Evolutionary conservation across 2,113 vertebrate species (phyloP).

Genomic region (Lates calcarifer): DNA sequence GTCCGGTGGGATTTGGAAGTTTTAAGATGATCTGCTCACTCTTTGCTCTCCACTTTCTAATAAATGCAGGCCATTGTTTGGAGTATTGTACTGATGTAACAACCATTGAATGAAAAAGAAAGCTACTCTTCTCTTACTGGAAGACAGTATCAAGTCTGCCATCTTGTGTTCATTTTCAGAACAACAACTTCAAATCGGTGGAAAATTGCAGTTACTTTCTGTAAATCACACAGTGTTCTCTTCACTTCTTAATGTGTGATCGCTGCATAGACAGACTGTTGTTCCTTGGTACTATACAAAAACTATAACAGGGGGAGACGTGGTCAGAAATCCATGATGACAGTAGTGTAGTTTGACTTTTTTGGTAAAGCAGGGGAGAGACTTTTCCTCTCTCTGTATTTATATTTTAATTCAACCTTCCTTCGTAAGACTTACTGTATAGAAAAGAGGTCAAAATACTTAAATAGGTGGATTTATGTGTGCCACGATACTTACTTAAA

Average conservation of each 20-base stretch:
- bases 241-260: not conserved
- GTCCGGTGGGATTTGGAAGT: conserved; percentile 54
- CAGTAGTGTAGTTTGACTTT: not conserved
- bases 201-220: not conserved
- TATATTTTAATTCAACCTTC: not conserved
- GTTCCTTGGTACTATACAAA: not conserved
- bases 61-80: conserved; percentile 30
- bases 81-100: conserved; percentile 48
- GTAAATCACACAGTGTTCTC: not conserved
- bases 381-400: not conserved
- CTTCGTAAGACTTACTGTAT: not conserved
- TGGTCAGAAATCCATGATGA: not conserved
- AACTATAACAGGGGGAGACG: not conserved
- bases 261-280: not conserved
- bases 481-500: not conserved
- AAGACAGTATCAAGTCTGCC: conserved; percentile 64
- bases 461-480: no score
- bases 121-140: conserved; percentile 8
- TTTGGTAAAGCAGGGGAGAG: not conserved
- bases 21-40: conserved; percentile 24
- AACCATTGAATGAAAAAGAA: conserved; percentile 40
- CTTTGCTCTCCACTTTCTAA: conserved; percentile 39
- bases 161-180: conserved; percentile 71
- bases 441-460: no score
- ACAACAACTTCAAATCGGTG: conserved; percentile 21